Evolutionary conservation across 2,888 invertebrate genomes (phyloP).

Genomic region (Cancer borealis): DNA sequence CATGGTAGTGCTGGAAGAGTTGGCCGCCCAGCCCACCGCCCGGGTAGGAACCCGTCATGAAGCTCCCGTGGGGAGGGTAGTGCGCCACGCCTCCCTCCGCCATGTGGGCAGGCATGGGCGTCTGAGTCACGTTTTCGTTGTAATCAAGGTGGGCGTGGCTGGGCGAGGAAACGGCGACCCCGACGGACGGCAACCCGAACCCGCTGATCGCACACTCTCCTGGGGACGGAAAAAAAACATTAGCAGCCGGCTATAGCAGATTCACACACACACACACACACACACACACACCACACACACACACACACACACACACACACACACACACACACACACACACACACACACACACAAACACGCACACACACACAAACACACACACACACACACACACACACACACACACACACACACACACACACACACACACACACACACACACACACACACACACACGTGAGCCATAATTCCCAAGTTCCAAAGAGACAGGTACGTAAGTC

Average conservation of each 20-base stretch:
- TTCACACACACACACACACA: neutral
- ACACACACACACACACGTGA: constrained; percentile 34
- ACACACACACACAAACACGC: constrained; percentile 51
- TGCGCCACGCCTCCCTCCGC: constrained; percentile 61
- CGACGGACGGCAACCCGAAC: constrained; percentile 63
- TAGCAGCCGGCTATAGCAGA: neutral
- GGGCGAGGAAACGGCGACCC: constrained; percentile 66
- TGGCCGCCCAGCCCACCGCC: constrained; percentile 59
- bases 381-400: constrained; percentile 42
- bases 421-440: constrained; percentile 55
- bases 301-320: constrained; percentile 48
- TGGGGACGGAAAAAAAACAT: constrained; percentile 44
- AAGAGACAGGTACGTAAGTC: constrained; percentile 12
- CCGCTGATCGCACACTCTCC: constrained; percentile 65
- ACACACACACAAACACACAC: constrained; percentile 33
- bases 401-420: constrained; percentile 38
- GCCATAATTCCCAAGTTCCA: neutral
- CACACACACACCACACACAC: neutral
- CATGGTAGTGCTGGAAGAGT: constrained; percentile 66
- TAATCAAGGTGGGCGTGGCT: constrained; percentile 68
- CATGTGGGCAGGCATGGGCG: constrained; percentile 64
- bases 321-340: constrained; percentile 39
- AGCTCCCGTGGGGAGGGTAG: constrained; percentile 59
- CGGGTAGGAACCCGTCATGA: constrained; percentile 58
- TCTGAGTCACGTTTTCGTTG: constrained; percentile 69